Evolutionary conservation across 2,113 vertebrate genomes (phyloP), one percentile per base, ranked within the genome.

Genomic region (Tauraco erythrolophus): DNA sequence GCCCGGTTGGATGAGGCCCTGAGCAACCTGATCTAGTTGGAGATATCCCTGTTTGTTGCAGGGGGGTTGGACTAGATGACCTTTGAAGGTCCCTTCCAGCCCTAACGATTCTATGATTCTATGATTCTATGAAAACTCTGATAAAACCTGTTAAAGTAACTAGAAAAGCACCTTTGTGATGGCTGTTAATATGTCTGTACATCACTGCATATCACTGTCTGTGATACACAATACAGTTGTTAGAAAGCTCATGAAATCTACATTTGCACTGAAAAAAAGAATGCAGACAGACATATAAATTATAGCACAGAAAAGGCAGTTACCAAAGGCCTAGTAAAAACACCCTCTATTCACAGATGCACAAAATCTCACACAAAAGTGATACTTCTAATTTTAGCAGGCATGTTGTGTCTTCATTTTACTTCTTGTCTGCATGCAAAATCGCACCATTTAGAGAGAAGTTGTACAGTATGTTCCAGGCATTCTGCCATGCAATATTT

Each of bases 401-500:
- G 72, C 65, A 83, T 70, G 58, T 90, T 92, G 60, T 79, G 51
- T 91, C 74, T 97, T 92, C 82, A 41, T 81, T 95, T 92, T 92
- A 93, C 35, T 94, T 84, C 85, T 88, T 84, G 75, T 90, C 78
- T 91, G 88, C 82, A 89, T 91, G 76, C 68, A 91, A 94, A 91
- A 95, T 88, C 77, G 94, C 74, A 96, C 70, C 83, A 95, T 92
- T 96, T 96, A 97, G 56, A 87, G 89, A 61, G 85, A 96, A 94
- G 76, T 92, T 91, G 88, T 88, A 94, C 92, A 88, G 31, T 21
- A 41, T 77, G 94, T 96, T 87, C 90, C 65, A 91, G 91, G 88
- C 70, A 82, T 41, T 78, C n/a, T 93, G 79, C 87, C 79, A 78
- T 8, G 57, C 58, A 74, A 11, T 84, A 92, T 84, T 45, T 69